A percentile compares a stretch with the other conserved stretches of the same genome.
Conservation (phyloP, 2,113 vertebrate species). For the Phalacrocorax aristotelis region DNA sequence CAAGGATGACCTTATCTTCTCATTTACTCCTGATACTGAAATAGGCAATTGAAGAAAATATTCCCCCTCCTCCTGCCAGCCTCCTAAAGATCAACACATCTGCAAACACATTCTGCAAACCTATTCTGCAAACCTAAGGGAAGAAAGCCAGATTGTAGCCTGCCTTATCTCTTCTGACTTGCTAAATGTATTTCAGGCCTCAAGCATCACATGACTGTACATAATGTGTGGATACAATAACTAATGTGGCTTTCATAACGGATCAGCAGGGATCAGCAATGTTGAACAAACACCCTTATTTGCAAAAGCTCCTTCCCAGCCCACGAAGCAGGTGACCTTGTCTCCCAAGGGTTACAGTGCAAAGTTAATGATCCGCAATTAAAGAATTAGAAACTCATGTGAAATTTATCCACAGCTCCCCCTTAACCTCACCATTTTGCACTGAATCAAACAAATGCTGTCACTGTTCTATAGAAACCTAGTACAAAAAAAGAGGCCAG, state of each 20-base stretch:
- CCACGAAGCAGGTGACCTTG: constrained; percentile 28
- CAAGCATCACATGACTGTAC: constrained; percentile 55
- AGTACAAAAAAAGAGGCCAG: neutral
- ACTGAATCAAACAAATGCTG: neutral
- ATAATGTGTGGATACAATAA: constrained; percentile 37
- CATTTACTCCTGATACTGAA: neutral
- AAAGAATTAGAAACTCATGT: neutral
- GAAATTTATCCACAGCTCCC: constrained; percentile 7
- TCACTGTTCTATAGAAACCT: neutral
- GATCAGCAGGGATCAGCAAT: constrained; percentile 53
- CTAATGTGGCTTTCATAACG: constrained; percentile 49
- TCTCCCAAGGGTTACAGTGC: constrained; percentile 16
- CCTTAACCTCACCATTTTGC: neutral
- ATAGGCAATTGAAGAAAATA: neutral
- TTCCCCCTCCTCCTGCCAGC: neutral
- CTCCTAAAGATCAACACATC: constrained; percentile 51
- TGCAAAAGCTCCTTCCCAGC: constrained; percentile 49
- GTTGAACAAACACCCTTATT: constrained; percentile 61
- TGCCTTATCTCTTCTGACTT: constrained; percentile 67
- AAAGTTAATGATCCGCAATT: constrained; percentile 49
- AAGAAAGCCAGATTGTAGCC: constrained; percentile 64
- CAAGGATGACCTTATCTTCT: neutral
- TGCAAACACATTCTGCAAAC: constrained; percentile 65
- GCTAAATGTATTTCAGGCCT: constrained; percentile 52
- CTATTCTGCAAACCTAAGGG: constrained; percentile 60